Base-by-base conservation (phyloP, 1,140 invertebrate genomes). In the Drosophila erecta region DNA sequence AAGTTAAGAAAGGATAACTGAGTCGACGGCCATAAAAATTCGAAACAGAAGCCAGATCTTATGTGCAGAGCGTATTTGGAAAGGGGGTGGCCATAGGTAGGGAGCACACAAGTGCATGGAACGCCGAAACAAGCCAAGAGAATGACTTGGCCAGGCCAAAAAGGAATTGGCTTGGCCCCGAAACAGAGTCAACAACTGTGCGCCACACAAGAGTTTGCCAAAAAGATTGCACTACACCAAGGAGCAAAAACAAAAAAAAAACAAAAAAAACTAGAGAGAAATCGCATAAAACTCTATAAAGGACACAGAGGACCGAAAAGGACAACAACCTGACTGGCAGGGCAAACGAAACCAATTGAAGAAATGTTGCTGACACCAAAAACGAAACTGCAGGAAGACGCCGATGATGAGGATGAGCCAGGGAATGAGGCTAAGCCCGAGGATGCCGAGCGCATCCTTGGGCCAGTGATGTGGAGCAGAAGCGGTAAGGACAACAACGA, bases 301-400 rank as follows among this genome's bases (percentile, higher is more conserved):
- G 74, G 65, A 79, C 76, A 73, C 38, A 46, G 37, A 50, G 46
- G 56, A 62, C 37, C 49, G 1, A 60, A 54, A 57, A 56, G 50
- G 43, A 60, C 50, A 76, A 35, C 49, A 38, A 40, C 37, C 46
- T 24, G 38, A 27, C 2, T 4, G 33, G 49, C 53, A 47, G 24
- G 65, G 76, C 71, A 81, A 81, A 83, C 75, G 80, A 84, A 84
- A 84, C 81, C 81, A 84, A 84, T 84, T 84, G 81, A 84, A 84
- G 76, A 84, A 84, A 84, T 84, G 81, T 84, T 84, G 81, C 81
- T 84, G 81, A 84, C 81, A 84, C 84, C 80, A 76, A 78, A 84
- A 84, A 89, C 84, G 79, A 79, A 84, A 77, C 79, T 81, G 79
- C 74, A 89, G 70, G 55, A 60, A 73, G 40, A 40, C 24, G 33